phyloP scores from a whole-genome alignment of 2,797 vertebrate genomes.

The Acrocephalus scirpaceus region DNA sequence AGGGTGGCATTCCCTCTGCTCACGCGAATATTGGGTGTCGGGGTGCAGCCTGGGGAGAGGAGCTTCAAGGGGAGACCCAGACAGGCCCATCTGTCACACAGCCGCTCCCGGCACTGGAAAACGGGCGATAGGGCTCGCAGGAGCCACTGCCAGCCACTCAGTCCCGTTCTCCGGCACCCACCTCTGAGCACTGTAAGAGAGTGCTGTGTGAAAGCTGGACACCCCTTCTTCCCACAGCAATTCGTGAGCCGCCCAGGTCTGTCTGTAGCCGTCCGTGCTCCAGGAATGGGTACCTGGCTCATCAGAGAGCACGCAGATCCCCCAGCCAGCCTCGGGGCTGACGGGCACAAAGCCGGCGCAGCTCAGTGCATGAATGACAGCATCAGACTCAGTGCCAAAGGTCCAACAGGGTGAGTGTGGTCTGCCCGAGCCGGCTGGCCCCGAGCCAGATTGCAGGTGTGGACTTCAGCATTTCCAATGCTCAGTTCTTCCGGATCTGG shows the following conservation, averaged over 20 bases:
- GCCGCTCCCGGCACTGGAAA: not conserved
- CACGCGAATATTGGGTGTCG: too few species aligned
- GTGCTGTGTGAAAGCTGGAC: not conserved
- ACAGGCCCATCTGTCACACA: rapidly evolving
- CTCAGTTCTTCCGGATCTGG: not conserved
- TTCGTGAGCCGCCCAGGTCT: not conserved
- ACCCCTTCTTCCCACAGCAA: not conserved
- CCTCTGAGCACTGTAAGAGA: not conserved
- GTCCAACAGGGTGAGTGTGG: not conserved
- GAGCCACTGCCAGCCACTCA: not conserved
- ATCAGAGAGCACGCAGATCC: not conserved
- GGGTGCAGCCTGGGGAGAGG: not conserved
- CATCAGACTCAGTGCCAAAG: not conserved
- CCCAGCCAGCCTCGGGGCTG: not conserved
- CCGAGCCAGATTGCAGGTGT: not conserved
- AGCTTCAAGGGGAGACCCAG: not conserved
- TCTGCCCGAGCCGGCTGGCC: not conserved
- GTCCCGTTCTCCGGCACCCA: not conserved
- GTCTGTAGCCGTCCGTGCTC: not conserved
- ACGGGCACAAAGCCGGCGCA: not conserved
- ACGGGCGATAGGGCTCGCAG: not conserved
- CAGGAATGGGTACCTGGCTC: rapidly evolving
- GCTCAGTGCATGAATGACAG: not conserved
- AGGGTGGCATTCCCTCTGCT: not conserved
- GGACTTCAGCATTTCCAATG: not conserved